Evolutionary conservation across 2,888 invertebrate genomes (phyloP), one percentile per base, ranked within the genome.

Genomic region (Drosophila aldrichi): DNA sequence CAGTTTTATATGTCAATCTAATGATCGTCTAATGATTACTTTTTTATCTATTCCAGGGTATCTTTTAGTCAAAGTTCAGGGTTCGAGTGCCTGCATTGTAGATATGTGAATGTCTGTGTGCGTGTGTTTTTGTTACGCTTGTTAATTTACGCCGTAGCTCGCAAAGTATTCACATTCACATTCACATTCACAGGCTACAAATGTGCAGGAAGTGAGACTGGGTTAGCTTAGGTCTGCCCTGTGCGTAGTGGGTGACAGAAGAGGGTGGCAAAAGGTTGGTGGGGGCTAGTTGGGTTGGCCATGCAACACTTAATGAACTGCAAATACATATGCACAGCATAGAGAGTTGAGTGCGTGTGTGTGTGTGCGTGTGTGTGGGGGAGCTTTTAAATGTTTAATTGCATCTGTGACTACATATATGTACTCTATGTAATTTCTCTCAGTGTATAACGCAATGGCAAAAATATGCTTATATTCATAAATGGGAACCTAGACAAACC

Each of bases 101-200:
- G 6, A 54, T 40, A 22, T 36, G 43, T 51, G 9, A 38, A 16
- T 9, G 29, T 55, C 34, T 62, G 25, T 70, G n/a, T 59, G 54
- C 54, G 41, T 66, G 67, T 66, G 61, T 66, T 62, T 74, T 67
- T 81, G 71, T 74, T 73, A 83, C 83, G 67, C 82, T 81, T 85
- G 88, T 87, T 84, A 85, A 85, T 77, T 85, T 82, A 70, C 86
- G 72, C 68, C 68, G 77, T 74, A 85, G 88, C 79, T 80, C 48
- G 70, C 68, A 71, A 63, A 80, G 48, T 61, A 40, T 12, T 54
- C 38, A 38, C 52, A 52, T 38, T 40, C n/a, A n/a, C n/a, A n/a
- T n/a, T n/a, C 38, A 52, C 38, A 52, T 52, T 54, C 38, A 40
- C 62, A 56, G 63, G 18, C 63, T 38, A 29, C 22, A 38, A 74